Percentiles rank a stretch among this genome's conserved stretches.
Conservation (phyloP, 2,113 vertebrate species). For the Condylura cristata region DNA sequence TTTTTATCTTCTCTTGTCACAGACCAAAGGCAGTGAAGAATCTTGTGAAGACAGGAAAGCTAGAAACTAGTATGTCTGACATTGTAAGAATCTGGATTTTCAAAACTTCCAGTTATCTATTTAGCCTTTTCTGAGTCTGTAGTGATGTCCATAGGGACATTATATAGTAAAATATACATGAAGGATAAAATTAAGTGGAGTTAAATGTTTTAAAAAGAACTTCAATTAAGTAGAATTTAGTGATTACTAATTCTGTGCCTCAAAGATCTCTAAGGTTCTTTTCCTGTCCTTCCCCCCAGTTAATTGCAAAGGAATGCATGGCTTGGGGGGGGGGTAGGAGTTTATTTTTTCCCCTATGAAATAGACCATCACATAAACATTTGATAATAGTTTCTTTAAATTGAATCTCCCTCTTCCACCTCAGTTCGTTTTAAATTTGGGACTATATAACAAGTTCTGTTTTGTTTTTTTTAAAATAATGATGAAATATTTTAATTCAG, state of each 20-base stretch:
- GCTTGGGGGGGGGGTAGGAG: neutral
- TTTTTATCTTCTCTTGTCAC: constrained; percentile 41
- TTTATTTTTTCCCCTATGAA: constrained; percentile 32
- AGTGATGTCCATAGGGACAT: too few relatives aligned
- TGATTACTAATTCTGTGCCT: neutral
- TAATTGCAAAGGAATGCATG: neutral
- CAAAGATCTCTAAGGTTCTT: neutral
- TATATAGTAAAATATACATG: neutral
- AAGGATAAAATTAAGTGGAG: neutral
- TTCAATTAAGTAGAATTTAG: constrained; percentile 39
- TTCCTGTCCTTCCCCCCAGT: neutral
- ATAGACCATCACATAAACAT: constrained; percentile 1
- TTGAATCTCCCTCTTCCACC: neutral
- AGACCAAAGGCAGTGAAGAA: constrained; percentile 13
- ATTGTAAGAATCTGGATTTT: constrained; percentile 34
- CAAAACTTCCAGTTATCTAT: neutral
- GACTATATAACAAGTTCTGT: neutral
- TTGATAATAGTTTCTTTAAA: constrained; percentile 7
- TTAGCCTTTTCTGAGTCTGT: neutral
- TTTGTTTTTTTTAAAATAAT: neutral
- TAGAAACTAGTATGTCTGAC: neutral
- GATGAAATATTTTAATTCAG: neutral
- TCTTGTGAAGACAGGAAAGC: constrained; percentile 34
- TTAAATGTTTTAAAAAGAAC: neutral
- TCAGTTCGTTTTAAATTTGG: constrained; percentile 8